Percentiles rank a stretch among this genome's conserved stretches.
Conservation (phyloP, 1,140 invertebrate species). For the Sesamia nonagrioides region DNA sequence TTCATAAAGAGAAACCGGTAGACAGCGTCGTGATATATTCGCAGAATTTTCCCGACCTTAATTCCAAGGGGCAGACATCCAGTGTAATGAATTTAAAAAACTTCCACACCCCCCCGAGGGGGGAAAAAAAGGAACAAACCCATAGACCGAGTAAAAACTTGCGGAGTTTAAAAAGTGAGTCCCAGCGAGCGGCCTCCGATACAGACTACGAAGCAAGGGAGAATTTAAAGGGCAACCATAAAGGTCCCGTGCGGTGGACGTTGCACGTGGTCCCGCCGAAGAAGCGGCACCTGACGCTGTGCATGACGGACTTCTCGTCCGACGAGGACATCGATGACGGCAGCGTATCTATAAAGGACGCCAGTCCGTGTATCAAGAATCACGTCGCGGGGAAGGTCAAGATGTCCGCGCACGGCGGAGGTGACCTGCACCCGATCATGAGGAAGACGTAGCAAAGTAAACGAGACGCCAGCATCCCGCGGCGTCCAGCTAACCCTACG, state of each 20-base stretch:
- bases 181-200: constrained; percentile 75
- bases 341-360: constrained; percentile 69
- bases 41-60: constrained; percentile 82
- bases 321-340: constrained; percentile 75
- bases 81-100: constrained; percentile 84
- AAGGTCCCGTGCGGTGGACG: constrained; percentile 75
- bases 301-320: constrained; percentile 79
- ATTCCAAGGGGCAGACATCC: constrained; percentile 72
- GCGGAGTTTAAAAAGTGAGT: constrained; percentile 69
- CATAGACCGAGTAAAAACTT: constrained; percentile 68
- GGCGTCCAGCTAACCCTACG: constrained; percentile 13
- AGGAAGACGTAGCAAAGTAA: constrained; percentile 72
- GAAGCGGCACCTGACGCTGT: constrained; percentile 76
- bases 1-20: constrained; percentile 76
- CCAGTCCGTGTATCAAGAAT: constrained; percentile 72
- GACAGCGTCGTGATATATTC: constrained; percentile 82
- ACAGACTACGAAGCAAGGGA: constrained; percentile 77
- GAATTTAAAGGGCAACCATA: constrained; percentile 64
- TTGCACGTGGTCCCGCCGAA: constrained; percentile 78
- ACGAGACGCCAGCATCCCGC: not conserved
- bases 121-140: constrained; percentile 81
- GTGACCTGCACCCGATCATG: constrained; percentile 79
- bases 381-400: constrained; percentile 71
- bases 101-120: constrained; percentile 83
- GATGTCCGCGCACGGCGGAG: constrained; percentile 79